These are phyloP conservation scores for Erynnis tages DNA, from an alignment of 2,888 invertebrate genomes.

Conservation along the genomic window DNA sequence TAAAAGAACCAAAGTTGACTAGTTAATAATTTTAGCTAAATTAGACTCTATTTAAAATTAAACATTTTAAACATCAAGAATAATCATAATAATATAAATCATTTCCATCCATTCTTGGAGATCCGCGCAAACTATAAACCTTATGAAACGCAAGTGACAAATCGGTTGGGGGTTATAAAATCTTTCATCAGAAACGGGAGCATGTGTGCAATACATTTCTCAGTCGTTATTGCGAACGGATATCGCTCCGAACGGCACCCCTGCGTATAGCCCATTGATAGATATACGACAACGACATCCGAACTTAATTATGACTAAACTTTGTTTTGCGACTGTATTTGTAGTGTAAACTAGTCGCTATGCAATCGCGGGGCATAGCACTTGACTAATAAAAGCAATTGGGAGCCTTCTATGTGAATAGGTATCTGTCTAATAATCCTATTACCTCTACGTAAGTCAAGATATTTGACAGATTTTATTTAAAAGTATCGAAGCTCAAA, in stretches of 20 bases:
- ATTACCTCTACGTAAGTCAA: no score
- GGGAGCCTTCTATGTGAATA: no score
- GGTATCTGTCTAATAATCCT: no score
- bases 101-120: no score
- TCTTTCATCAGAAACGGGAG: conserved; percentile 48
- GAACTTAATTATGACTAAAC: conserved; percentile 47
- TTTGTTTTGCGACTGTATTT: conserved; percentile 18
- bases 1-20: no score
- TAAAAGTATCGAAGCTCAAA: no score
- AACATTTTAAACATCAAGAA: no score
- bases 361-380: not conserved
- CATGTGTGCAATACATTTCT: conserved; percentile 43
- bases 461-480: no score
- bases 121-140: no score
- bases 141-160: conserved; percentile 28
- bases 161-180: conserved; percentile 48
- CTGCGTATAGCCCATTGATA: conserved; percentile 58
- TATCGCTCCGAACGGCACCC: conserved; percentile 52
- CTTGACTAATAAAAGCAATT: not conserved
- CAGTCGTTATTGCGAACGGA: conserved; percentile 72
- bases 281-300: conserved; percentile 60
- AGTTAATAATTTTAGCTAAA: no score
- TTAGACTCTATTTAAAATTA: no score
- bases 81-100: no score
- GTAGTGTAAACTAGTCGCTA: not conserved